Percentiles rank a stretch among this genome's conserved stretches.
These are phyloP conservation scores for Tuta absoluta DNA, from an alignment of 2,888 invertebrate species.

Conservation along the genomic window DNA sequence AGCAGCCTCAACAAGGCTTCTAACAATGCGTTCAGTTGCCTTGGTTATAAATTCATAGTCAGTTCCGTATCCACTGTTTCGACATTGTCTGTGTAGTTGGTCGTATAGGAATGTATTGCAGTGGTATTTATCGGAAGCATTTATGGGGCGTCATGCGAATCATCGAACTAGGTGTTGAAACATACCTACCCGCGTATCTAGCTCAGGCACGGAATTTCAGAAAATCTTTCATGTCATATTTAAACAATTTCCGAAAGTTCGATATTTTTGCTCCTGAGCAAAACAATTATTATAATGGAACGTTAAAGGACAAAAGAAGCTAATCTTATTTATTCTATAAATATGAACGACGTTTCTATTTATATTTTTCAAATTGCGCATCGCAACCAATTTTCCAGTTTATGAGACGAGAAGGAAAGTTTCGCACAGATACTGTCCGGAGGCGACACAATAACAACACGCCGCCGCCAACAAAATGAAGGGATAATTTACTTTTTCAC, in stretches of 20 bases:
- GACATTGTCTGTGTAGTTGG: conserved; percentile 21
- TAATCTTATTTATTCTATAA: background rate
- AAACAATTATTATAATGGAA: background rate
- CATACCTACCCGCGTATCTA: too few species aligned
- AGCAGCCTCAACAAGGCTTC: background rate
- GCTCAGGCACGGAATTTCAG: too few species aligned
- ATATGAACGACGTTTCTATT: background rate
- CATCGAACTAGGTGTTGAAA: background rate
- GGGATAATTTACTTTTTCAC: background rate
- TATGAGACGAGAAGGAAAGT: conserved; percentile 4
- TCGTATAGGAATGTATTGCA: conserved; percentile 5
- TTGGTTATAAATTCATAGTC: conserved; percentile 26
- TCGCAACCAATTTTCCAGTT: conserved; percentile 7
- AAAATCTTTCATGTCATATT: too few species aligned
- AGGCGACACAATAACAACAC: conserved; percentile 10
- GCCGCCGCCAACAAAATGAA: conserved; percentile 8
- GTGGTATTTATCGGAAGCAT: background rate
- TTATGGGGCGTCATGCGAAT: too few species aligned
- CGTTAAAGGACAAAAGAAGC: background rate
- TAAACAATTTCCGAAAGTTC: too few species aligned
- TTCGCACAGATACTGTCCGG: background rate
- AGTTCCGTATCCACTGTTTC: conserved; percentile 28
- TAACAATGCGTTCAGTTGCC: conserved; percentile 19
- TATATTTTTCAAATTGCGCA: background rate
- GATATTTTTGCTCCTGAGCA: background rate